Base-by-base conservation (phyloP, 2,888 invertebrate species). In the Tridacna crocea region DNA sequence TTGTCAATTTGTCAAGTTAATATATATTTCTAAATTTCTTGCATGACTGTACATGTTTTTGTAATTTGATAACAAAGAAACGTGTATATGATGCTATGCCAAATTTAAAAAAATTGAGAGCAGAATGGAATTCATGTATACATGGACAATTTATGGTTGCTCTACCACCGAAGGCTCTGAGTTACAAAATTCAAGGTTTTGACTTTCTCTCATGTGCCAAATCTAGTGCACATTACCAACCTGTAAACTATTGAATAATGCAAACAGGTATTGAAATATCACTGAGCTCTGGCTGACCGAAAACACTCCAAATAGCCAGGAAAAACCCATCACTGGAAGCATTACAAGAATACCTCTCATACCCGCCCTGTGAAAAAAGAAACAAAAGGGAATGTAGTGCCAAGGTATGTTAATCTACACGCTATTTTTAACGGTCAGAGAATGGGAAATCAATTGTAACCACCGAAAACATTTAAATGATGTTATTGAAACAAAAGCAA, bases 261-360 rank as follows among this genome's bases (percentile, higher is more conserved):
- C 72, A 26, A 81, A 81, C 47, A 81, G 47, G 55, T 81, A 81
- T 51, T 81, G 80, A 26, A 81, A 77, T 6, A 65, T 61, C 12
- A 81, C 58, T 8, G 77, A 48, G 22, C 76, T 72, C 51, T 65
- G 66, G 26, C 77, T 77, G 19, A 81, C 68, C 17, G 80, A 73
- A 61, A 81, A 77, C n/a, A 81, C 63, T 0, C 80, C 80, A 36
- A 81, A 77, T 47, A 81, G 47, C 80, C 80, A 81, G 15, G 77
- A 68, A n/a, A 81, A 22, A 51, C 80, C 80, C 73, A 77, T 73
- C 22, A 81, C 61, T 19, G 80, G 80, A 26, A 76, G 22, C 24
- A 81, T 65, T n/a, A 81, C 74, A 13, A 72, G 19, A n/a, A 80
- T 46, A 46, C 79, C 61, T 24, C 79, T 55, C 10, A 76, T 24